Base-by-base conservation (phyloP, 2,113 vertebrate species). In the Anseranas semipalmata region DNA sequence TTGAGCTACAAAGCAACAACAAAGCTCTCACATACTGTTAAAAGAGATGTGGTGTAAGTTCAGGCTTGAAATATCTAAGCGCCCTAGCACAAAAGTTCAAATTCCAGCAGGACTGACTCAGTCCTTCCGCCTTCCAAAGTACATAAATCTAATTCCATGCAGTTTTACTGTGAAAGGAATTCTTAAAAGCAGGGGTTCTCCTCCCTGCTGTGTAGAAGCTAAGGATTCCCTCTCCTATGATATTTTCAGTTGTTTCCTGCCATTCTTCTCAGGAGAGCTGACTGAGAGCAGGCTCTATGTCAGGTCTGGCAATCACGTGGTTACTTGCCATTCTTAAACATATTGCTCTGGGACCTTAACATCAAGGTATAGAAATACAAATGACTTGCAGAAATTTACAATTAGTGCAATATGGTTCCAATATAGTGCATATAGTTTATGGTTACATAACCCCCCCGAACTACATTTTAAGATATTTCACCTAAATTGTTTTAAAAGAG, bases 11-110 rank as follows among this genome's bases (percentile, higher is more conserved):
- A 10, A 4, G 2, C 33, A 37, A 33, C 39, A 30, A 39, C 24
- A 33, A 39, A 70, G 65, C 80, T 58, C 30, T 30, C 27, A 2
- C 3, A 9, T 3, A 12, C 45, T 37, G 58, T 48, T 65, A 41
- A 19, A 70, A 76, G 56, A 33, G 95, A 87, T 30, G 56, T 14
- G 8, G 70, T 6, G 50, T 58, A 89, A 92, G 60, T 88, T 94
- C 88, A 68, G 72, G 25, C 86, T 78, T 41, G 86, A 90, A 96
- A 33, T 56, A 86, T 55, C 10, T 21, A 32, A 71, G 91, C 3
- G 22, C 89, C 92, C 89, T 50, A 92, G 94, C 94, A 96, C 95
- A 87, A 95, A 96, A 96, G 96, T 96, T 96, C 95, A 95, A 93
- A 97, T 97, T 96, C 96, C 96, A 95, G 2, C 58, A 9, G 4